Base-by-base conservation (phyloP, 2,113 vertebrate genomes). In the Rhabdomys dilectus region DNA sequence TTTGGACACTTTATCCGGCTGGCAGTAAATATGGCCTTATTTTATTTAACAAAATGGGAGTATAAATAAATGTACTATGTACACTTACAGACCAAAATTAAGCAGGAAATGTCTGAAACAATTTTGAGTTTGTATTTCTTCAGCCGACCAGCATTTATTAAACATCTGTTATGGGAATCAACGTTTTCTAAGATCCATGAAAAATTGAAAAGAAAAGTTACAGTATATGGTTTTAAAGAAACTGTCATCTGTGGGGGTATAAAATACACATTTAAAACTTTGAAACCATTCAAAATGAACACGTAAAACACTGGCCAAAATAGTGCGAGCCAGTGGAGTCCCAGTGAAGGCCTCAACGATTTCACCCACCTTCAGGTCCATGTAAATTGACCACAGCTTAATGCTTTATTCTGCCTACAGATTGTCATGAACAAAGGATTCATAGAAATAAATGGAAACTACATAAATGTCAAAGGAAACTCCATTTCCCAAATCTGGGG, bases 21-120 rank as follows among this genome's bases (percentile, higher is more conserved):
- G 42, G 26, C 31, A 31, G 17, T 78, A 64, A 91, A 77, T 53
- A 91, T 45, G 56, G 12, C 56, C 58, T 70, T 88, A 39, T 86
- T 89, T 92, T 58, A 8, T 26, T 78, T 78, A 34, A 89, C 76
- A 76, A 86, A 94, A 66, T 10, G 34, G 7, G 17, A 15, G 75
- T 9, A 66, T 73, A 87, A 93, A 80, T 96, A 86, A 75, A 82
- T 62, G 66, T 60, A 36, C 24, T 76, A 34, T 81, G 34, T 29
- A 82, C 2, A 42, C 6, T 93, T 84, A 68, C 70, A 68, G 60
- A 19, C 34, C 72, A 94, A 95, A 96, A 87, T 64, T 51, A 91
- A 89, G 68, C 76, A 89, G 51, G 36, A 77, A 34, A 76, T 89
- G 72, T 88, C n/a, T 86, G 77, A 95, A 95, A 93, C 91, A 88